These are phyloP conservation scores for Laspeyria flexula DNA, from an alignment of 2,888 invertebrate species.

Conservation along the genomic window DNA sequence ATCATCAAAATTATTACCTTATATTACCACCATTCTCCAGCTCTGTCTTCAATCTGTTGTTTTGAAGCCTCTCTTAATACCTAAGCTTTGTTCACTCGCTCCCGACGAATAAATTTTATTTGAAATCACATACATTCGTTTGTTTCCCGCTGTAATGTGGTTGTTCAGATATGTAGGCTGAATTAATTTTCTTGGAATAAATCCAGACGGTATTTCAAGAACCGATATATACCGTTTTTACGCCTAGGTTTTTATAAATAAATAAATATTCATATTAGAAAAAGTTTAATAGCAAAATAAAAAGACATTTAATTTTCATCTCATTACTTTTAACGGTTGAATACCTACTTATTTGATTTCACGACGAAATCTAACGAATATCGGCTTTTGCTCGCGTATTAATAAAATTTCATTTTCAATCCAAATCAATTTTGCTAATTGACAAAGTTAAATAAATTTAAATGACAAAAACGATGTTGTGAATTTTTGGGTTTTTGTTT, in stretches of 20 bases:
- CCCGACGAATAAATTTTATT: constrained; percentile 62
- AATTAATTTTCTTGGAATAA: constrained; percentile 21
- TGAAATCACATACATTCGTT: constrained; percentile 56
- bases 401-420: constrained; percentile 50
- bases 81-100: constrained; percentile 66
- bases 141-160: constrained; percentile 46
- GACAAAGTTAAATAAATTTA: constrained; percentile 53
- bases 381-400: constrained; percentile 35
- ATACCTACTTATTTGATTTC: constrained; percentile 30
- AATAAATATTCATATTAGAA: background rate
- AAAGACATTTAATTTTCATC: constrained; percentile 27
- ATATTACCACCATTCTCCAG: constrained; percentile 72
- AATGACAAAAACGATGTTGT: constrained; percentile 47
- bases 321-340: constrained; percentile 41
- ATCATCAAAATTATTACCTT: constrained; percentile 84
- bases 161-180: constrained; percentile 17
- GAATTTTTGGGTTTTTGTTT: constrained; percentile 24
- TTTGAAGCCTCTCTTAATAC: constrained; percentile 67
- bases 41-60: constrained; percentile 74
- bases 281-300: constrained; percentile 1
- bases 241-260: constrained; percentile 7
- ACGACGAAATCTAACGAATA: constrained; percentile 28
- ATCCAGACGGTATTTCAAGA: constrained; percentile 11
- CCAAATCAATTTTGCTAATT: constrained; percentile 53
- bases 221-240: constrained; percentile 12